Percentiles rank a stretch among this genome's conserved stretches.
Conservation (phyloP, 2,797 vertebrate species). For the Hoplostethus atlanticus region DNA sequence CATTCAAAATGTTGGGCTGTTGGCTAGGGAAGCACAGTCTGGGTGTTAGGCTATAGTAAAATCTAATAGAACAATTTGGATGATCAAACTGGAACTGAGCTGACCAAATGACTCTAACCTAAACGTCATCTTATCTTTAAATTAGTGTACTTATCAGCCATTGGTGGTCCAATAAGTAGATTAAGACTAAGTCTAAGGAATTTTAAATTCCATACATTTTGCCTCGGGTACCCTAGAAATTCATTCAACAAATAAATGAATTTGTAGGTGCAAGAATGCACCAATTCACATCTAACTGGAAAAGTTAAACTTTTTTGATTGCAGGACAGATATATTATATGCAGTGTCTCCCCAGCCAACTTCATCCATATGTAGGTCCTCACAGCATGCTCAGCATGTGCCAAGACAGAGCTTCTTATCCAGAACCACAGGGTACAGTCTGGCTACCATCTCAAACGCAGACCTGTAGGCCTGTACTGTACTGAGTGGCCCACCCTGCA, state of each 20-base stretch:
- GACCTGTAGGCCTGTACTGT: slow-evolving; percentile 17
- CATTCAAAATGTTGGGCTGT: too few species aligned
- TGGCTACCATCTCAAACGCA: slow-evolving; percentile 40
- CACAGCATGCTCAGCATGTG: slow-evolving; percentile 17
- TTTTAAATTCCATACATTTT: too few species aligned
- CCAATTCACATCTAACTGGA: neutral
- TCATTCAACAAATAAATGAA: neutral
- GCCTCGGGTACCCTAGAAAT: too few species aligned
- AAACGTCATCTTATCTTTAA: neutral
- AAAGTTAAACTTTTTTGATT: neutral
- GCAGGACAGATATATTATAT: neutral
- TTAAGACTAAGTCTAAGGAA: slow-evolving; percentile 37
- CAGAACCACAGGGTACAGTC: slow-evolving; percentile 60
- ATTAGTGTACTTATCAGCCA: slow-evolving; percentile 36
- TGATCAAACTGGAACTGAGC: neutral
- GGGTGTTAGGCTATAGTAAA: too few species aligned
- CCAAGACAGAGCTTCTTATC: slow-evolving; percentile 61
- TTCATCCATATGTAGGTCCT: slow-evolving; percentile 20
- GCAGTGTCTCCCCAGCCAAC: neutral
- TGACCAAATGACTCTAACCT: too few species aligned
- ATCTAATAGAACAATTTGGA: too few species aligned
- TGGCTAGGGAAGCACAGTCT: too few species aligned
- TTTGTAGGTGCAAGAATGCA: neutral
- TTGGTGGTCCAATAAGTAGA: slow-evolving; percentile 46
- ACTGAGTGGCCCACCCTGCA: neutral